Evolutionary conservation across 1,140 invertebrate genomes (phyloP), one percentile per base, ranked within the genome.

Genomic region (Tetramorium simillimum): DNA sequence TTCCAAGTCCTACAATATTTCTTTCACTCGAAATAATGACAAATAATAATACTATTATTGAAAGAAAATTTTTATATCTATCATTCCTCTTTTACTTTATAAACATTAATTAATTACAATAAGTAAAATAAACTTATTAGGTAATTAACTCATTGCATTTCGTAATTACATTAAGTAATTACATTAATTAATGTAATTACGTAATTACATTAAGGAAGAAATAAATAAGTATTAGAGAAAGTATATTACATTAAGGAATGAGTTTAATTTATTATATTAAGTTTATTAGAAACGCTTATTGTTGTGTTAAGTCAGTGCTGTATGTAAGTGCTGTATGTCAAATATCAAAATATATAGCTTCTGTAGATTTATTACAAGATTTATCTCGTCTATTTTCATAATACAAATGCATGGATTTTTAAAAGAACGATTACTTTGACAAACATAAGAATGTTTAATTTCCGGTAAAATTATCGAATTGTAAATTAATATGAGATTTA

Each of bases 321-420:
- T n/a, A n/a, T n/a, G n/a, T n/a, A n/a, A n/a, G n/a, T n/a, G 4
- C 7, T 14, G 3, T 70, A 46, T 16, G 5, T 40, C 3, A 2
- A 12, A 18, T 51, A 12, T n/a, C n/a, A 80, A 78, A 67, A 65
- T 53, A 40, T 37, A 0, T 6, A 46, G 4, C 16, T 53, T 69
- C 16, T 51, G 37, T 33, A n/a, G n/a, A n/a, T n/a, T n/a, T n/a
- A n/a, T n/a, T n/a, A 40, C 18, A 2, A 40, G 40, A 24, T 33
- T 33, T 65, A 24, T 21, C 28, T 80, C 14, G 2, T 67, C 40
- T 80, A 80, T 53, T 14, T 80, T 53, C n/a, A 21, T 28, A 51
- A 53, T 24, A 51, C 3, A 53, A 67, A 40, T n/a, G 7, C 10
- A 14, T 33, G 10, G 0, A 3, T 46, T 21, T 49, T 37, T 67